phyloP scores from a whole-genome alignment of 2,888 invertebrate species.

The Hemistola chrysoprasaria region DNA sequence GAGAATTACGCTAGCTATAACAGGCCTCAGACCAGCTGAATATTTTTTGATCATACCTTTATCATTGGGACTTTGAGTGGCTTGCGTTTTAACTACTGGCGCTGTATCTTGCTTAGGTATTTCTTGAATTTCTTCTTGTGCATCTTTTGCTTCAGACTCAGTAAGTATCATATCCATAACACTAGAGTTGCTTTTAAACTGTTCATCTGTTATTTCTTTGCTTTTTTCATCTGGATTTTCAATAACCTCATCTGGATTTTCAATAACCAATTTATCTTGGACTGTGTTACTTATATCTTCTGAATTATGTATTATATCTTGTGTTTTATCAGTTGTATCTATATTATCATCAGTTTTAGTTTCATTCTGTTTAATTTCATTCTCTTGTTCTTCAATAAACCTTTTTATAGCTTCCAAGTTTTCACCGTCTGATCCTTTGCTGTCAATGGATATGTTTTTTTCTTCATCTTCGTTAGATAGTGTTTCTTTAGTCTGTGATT shows the following conservation, averaged over 20 bases:
- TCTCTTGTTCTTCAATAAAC: slow-evolving; percentile 64
- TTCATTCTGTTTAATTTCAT: slow-evolving; percentile 37
- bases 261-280: no score
- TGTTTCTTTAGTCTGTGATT: slow-evolving; percentile 13
- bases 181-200: slow-evolving; percentile 50
- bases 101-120: slow-evolving; percentile 27
- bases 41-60: slow-evolving; percentile 5
- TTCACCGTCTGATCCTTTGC: slow-evolving; percentile 56
- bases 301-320: slow-evolving; percentile 1
- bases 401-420: slow-evolving; percentile 68
- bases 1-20: no score
- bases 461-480: slow-evolving; percentile 14
- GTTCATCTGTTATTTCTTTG: slow-evolving; percentile 29
- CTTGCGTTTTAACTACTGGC: not conserved
- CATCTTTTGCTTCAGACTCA: slow-evolving; percentile 52
- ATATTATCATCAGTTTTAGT: no score
- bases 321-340: slow-evolving; percentile 2
- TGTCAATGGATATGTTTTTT: slow-evolving; percentile 33
- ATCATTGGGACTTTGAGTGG: slow-evolving; percentile 4
- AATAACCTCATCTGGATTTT: slow-evolving; percentile 17
- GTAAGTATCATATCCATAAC: slow-evolving; percentile 63
- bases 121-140: slow-evolving; percentile 28
- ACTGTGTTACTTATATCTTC: no score
- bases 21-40: no score
- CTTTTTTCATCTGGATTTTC: slow-evolving; percentile 12